A percentile compares a stretch with the other conserved stretches of the same genome.
Conservation (phyloP, 2,888 invertebrate genomes). For the Ormia ochracea region DNA sequence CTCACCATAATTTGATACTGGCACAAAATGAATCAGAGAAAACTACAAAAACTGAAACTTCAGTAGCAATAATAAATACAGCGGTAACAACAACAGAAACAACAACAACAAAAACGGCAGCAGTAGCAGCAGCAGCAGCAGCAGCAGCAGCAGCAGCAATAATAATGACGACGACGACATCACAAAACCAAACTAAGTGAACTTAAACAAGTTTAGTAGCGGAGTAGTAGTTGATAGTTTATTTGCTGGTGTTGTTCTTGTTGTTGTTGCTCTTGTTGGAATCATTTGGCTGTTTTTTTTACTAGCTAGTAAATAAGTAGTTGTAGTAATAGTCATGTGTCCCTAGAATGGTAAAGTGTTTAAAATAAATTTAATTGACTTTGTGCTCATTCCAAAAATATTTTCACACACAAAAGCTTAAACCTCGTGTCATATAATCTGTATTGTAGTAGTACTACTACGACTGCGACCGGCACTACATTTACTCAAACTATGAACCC, state of each 20-base stretch:
- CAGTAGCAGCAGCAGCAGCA: conserved; percentile 3
- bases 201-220: conserved; percentile 61
- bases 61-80: not conserved
- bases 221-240: conserved; percentile 45
- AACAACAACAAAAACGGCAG: conserved; percentile 4
- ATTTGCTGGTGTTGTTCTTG: not conserved
- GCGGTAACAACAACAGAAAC: not conserved
- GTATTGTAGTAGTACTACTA: conserved; percentile 13
- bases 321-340: conserved; percentile 56
- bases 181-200: conserved; percentile 45
- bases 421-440: conserved; percentile 64
- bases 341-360: conserved; percentile 64
- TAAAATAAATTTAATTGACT: conserved; percentile 63
- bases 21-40: conserved; percentile 49
- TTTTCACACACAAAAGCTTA: conserved; percentile 74
- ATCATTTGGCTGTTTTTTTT: conserved; percentile 11
- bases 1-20: conserved; percentile 61
- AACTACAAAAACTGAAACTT: conserved; percentile 20
- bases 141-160: not conserved
- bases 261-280: conserved; percentile 15
- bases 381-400: conserved; percentile 67
- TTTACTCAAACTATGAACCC: not conserved
- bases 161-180: conserved; percentile 12
- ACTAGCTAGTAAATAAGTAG: conserved; percentile 35
- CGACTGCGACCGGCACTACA: conserved; percentile 42